Base-by-base conservation (phyloP, 2,888 invertebrate species). In the Acleris holmiana region DNA sequence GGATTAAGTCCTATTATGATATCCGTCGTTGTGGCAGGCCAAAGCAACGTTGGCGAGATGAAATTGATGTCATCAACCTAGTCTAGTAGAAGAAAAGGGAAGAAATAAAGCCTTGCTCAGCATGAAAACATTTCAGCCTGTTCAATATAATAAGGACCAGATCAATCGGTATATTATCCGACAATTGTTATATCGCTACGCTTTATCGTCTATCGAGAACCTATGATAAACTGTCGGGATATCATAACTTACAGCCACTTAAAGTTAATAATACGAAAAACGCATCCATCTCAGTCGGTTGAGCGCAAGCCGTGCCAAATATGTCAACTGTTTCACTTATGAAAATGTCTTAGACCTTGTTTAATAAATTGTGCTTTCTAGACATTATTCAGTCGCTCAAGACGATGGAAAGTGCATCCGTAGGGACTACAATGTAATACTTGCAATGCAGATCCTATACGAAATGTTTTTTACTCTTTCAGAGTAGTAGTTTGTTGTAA, bases 211-310 rank as follows among this genome's bases (percentile, higher is more conserved):
- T 47, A 64, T 64, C 61, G 60, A 70, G 63, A 68, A 66, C 67
- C 62, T 68, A 67, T 62, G 65, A 67, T 62, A 50, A 56, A 54
- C 49, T 55, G 65, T 55, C 59, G 61, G 58, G 63, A 66, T 60
- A 68, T 67, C 68, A 70, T 70, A 64, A 61, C 67, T 68, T 66
- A 68, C 67, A 55, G 18, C 68, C 68, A 68, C 66, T 70, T 70
- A 70, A 48, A 55, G 50, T 62, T 67, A 72, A 65, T 60, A n/a
- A 55, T 65, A 48, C n/a, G 41, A 58, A 51, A 64, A 68, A 64
- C 67, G 56, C 67, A 68, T 69, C 64, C 61, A 66, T 66, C 68
- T 64, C 66, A 63, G 67, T 41, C 40, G 68, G 51, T 25, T 19
- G 51, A 51, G 49, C 59, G 60, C 47, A 50, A 61, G 63, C 61